Conservation (phyloP, 2,888 invertebrate species). For the Parasteatoda lunata region DNA sequence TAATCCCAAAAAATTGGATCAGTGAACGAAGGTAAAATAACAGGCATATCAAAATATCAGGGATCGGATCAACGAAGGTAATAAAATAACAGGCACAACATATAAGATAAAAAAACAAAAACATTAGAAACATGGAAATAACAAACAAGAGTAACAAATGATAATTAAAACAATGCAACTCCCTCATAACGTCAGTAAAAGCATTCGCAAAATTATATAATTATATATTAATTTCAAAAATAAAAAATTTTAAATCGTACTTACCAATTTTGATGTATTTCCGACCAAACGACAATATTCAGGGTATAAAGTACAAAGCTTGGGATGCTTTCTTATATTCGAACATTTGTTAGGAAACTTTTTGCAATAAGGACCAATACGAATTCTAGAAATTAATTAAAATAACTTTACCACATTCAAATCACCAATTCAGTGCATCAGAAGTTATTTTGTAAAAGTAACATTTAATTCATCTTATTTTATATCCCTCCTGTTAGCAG, state of each 20-base stretch:
- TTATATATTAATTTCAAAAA: not conserved
- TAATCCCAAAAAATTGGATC: no score
- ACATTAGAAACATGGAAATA: no score
- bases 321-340: not conserved
- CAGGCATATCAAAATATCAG: no score
- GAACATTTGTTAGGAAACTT: slow-evolving; percentile 42
- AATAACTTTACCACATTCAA: not conserved
- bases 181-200: no score
- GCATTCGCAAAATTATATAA: not conserved
- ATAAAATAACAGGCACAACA: no score
- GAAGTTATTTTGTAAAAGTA: not conserved
- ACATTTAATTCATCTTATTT: not conserved
- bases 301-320: slow-evolving; percentile 21
- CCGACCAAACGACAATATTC: slow-evolving; percentile 49
- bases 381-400: slow-evolving; percentile 31
- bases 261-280: slow-evolving; percentile 32
- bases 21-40: no score
- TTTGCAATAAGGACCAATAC: slow-evolving; percentile 29
- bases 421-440: not conserved
- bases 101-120: no score
- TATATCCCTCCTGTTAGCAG: not conserved
- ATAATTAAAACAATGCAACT: no score
- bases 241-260: not conserved
- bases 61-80: no score
- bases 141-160: no score